phyloP scores from a whole-genome alignment of 2,113 vertebrate genomes.

The Neogobius melanostomus region DNA sequence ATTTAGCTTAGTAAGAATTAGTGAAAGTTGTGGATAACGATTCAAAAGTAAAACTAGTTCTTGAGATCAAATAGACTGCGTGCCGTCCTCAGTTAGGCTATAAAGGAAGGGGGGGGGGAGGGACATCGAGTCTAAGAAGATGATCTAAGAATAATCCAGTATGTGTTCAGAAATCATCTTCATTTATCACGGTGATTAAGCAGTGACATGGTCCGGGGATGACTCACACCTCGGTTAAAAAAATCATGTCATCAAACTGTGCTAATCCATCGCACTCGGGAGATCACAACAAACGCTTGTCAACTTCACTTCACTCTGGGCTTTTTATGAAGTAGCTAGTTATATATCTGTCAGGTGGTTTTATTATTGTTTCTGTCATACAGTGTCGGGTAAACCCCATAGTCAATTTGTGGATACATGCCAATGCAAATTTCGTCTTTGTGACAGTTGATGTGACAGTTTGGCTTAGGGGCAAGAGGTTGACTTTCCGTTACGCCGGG shows the following conservation, averaged over 20 bases:
- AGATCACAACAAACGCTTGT: conserved; percentile 58
- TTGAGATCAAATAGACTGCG: not conserved
- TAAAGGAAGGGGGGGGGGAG: not conserved
- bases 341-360: conserved; percentile 37
- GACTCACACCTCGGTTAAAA: conserved; percentile 59
- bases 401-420: conserved; percentile 59
- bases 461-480: conserved; percentile 58
- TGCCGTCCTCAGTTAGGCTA: not conserved
- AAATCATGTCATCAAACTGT: conserved; percentile 61
- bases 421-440: conserved; percentile 70
- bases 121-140: not conserved
- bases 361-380: conserved; percentile 15
- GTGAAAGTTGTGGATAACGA: conserved; percentile 61
- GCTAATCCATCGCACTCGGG: conserved; percentile 52
- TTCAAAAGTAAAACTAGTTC: not conserved
- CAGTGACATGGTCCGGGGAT: conserved; percentile 46
- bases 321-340: conserved; percentile 46
- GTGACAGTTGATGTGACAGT: conserved; percentile 62
- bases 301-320: conserved; percentile 48
- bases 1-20: conserved; percentile 38
- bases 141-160: conserved; percentile 31
- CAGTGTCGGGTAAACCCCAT: conserved; percentile 37
- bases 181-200: conserved; percentile 49
- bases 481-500: conserved; percentile 52
- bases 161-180: conserved; percentile 42